phyloP scores from a whole-genome alignment of 2,113 vertebrate genomes.

The Seriola quinqueradiata region DNA sequence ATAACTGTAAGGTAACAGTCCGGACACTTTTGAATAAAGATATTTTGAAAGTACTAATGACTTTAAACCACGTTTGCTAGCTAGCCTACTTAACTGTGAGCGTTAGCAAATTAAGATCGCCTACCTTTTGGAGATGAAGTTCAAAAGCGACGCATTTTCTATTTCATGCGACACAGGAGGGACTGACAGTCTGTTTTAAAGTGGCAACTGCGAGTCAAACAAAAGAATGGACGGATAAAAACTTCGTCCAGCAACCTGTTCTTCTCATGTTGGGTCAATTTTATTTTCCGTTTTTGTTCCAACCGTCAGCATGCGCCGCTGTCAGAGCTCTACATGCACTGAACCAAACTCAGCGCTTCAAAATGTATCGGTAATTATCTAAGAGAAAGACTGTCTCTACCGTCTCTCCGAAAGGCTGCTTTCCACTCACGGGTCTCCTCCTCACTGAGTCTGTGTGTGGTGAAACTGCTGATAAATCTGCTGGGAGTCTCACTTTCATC shows the following conservation, averaged over 20 bases:
- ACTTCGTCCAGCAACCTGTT: not conserved
- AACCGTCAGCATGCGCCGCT: slow-evolving; percentile 20
- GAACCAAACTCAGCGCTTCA: not conserved
- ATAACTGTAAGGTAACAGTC: not conserved
- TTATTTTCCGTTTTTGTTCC: not conserved
- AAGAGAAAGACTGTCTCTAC: not conserved
- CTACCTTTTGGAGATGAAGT: slow-evolving; percentile 61
- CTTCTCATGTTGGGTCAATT: not conserved
- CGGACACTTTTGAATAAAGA: no score
- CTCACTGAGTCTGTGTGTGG: slow-evolving; percentile 5
- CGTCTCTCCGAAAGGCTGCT: slow-evolving; percentile 15
- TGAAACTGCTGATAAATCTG: slow-evolving; percentile 48
- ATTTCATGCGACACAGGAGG: slow-evolving; percentile 2
- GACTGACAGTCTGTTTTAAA: not conserved
- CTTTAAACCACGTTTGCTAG: not conserved
- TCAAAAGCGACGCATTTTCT: slow-evolving; percentile 42
- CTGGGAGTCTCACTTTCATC: slow-evolving; percentile 53
- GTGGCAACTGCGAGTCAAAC: not conserved
- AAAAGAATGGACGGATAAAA: not conserved
- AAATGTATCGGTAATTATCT: not conserved
- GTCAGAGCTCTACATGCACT: not conserved
- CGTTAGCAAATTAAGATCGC: slow-evolving; percentile 21
- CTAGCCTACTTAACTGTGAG: not conserved
- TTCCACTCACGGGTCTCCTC: slow-evolving; percentile 31
- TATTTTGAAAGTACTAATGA: not conserved